Evolutionary conservation across 2,113 vertebrate species (phyloP).

Genomic region (Ardeotis arabs): DNA sequence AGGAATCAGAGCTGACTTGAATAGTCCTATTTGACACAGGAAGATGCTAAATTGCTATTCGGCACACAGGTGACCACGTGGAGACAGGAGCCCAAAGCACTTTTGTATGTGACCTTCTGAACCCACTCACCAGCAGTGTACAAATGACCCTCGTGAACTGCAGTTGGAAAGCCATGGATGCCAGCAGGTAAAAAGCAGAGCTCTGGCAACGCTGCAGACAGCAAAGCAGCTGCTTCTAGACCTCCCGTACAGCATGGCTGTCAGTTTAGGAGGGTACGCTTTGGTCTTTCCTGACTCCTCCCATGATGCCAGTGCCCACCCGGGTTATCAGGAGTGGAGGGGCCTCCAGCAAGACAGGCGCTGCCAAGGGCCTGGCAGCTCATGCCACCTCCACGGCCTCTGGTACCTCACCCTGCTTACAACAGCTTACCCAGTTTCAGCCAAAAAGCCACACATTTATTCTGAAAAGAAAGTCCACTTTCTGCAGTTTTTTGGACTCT

Average conservation of each 20-base stretch:
- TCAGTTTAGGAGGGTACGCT: not conserved
- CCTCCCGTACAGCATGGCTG: accelerated
- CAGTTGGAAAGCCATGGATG: not conserved
- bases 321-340: too few species aligned
- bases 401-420: not conserved
- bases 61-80: not conserved
- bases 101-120: not conserved
- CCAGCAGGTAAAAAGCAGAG: not conserved
- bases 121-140: not conserved
- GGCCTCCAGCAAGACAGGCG: not conserved
- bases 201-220: not conserved
- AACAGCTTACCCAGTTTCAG: not conserved
- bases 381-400: not conserved
- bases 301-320: accelerated
- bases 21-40: not conserved
- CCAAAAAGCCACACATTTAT: not conserved
- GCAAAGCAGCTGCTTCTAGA: not conserved
- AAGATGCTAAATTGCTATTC: not conserved
- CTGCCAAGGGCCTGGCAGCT: too few species aligned
- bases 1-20: not conserved
- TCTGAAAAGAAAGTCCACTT: not conserved
- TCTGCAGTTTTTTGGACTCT: not conserved
- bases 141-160: not conserved
- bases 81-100: not conserved
- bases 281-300: too few species aligned